Evolutionary conservation across 2,113 vertebrate genomes (phyloP), one percentile per base, ranked within the genome.

Genomic region (Carettochelys insculpta): DNA sequence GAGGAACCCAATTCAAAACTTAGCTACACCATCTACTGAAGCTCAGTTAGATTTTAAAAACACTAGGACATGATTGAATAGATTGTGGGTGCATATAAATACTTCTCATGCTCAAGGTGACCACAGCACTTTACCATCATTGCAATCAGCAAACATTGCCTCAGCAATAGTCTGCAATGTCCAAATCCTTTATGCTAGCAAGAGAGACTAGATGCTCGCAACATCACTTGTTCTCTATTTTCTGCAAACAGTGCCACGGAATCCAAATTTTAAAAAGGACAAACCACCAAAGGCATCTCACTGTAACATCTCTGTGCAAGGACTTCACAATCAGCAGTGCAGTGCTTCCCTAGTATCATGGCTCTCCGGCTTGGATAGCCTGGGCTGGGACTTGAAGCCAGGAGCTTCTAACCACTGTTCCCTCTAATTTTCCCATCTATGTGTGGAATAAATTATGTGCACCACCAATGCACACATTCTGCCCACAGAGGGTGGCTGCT

Each of bases 201-300:
- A 85, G 43, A 11, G 52, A 58, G 75, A 65, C 54, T n/a, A 85
- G 80, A 41, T 53, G 77, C 82, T 84, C 90, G 80, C 82, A 90
- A 81, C 51, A 93, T 92, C 83, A 79, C 53, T 82, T 92, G 83
- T 91, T 85, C 89, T 90, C 71, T 87, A 2, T 68, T 94, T 79
- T 89, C 71, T 86, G 52, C 86, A 86, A 87, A 96, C 87, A 58
- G 38, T 93, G 54, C 11, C 6, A 14, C 14, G 82, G 80, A 86
- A 90, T 88, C 89, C 85, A 89, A 86, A 77, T 92, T 95, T 86
- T 53, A 61, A n/a, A 86, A 93, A 88, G 76, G 73, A 93, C 43
- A 88, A 31, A 65, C 85, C 54, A 85, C 75, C 79, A 92, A 38
- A 53, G 82, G 56, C 94, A 83, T 34, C 41, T 24, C 78, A 71